A percentile compares a stretch with the other conserved stretches of the same genome.
Conservation (phyloP, 1,140 invertebrate genomes). For the Maniola jurtina region DNA sequence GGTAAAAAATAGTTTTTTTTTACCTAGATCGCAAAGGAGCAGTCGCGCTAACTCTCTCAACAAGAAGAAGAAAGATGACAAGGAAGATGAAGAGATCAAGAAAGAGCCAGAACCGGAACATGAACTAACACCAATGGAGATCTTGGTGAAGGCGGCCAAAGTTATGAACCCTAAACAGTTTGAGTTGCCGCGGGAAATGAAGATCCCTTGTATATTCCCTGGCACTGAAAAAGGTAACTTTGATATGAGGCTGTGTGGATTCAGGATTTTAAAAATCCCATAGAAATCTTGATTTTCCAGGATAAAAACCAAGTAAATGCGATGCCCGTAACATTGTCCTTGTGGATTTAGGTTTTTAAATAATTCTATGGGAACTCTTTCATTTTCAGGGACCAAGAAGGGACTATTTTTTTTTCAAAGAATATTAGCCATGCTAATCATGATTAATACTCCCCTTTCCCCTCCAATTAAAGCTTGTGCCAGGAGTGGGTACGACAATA, state of each 20-base stretch:
- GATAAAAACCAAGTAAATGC: neutral
- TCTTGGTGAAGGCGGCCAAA: conserved; percentile 88
- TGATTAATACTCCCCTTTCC: too few relatives aligned
- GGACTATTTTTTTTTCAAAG: too few relatives aligned
- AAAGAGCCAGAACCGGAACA: conserved; percentile 49
- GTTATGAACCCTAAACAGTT: conserved; percentile 94
- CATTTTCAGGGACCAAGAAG: too few relatives aligned
- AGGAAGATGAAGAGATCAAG: conserved; percentile 48
- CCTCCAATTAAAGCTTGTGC: too few relatives aligned
- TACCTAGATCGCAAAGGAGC: conserved; percentile 44
- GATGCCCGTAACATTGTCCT: too few relatives aligned
- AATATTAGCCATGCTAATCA: too few relatives aligned
- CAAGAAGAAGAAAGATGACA: conserved; percentile 54
- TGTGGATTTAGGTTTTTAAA: too few relatives aligned
- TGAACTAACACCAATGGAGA: conserved; percentile 83
- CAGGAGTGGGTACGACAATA: too few relatives aligned
- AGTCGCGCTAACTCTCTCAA: conserved; percentile 45
- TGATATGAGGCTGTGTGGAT: neutral
- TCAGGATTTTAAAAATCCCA: neutral
- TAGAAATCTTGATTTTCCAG: neutral
- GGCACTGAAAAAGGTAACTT: conserved; percentile 85
- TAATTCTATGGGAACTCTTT: too few relatives aligned
- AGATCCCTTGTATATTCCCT: conserved; percentile 88
- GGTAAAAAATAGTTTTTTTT: neutral
- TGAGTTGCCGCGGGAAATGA: conserved; percentile 89